These are phyloP conservation scores for Hypotaenidia philippensis DNA, from an alignment of 2,797 vertebrate species.

Conservation along the genomic window DNA sequence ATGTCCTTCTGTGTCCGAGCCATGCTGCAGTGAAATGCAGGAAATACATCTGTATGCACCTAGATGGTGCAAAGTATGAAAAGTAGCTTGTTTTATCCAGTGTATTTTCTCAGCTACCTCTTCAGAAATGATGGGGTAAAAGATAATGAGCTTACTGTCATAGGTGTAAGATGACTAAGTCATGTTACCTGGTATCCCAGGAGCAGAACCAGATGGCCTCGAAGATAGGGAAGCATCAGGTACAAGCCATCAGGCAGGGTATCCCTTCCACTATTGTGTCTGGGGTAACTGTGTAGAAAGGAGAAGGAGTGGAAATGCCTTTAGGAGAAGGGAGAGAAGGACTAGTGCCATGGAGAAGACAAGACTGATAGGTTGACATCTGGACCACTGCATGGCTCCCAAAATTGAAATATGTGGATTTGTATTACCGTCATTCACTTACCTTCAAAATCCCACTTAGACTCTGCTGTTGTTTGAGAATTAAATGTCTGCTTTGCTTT, in stretches of 20 bases:
- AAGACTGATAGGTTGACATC: background rate
- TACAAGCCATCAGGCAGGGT: slow-evolving; percentile 19
- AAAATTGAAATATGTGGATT: background rate
- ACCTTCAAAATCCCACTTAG: background rate
- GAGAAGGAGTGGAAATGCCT: background rate
- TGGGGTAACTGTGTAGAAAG: background rate
- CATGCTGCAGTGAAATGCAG: background rate
- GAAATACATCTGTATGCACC: background rate
- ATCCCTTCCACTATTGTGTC: background rate
- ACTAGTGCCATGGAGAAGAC: background rate
- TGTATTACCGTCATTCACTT: background rate
- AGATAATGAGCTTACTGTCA: slow-evolving; percentile 1
- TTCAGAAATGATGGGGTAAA: background rate
- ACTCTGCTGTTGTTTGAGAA: background rate
- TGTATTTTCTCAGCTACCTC: background rate
- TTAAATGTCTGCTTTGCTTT: background rate
- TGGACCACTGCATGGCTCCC: background rate
- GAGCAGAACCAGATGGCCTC: slow-evolving; percentile 35
- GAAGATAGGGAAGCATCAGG: slow-evolving; percentile 29
- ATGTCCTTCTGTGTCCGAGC: background rate
- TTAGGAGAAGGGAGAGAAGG: background rate
- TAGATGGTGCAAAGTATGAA: background rate
- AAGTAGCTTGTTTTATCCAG: background rate
- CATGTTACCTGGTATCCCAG: background rate
- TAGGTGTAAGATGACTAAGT: slow-evolving; percentile 23